Base-by-base conservation (phyloP, 2,888 invertebrate genomes). In the Crocallis elinguaria region DNA sequence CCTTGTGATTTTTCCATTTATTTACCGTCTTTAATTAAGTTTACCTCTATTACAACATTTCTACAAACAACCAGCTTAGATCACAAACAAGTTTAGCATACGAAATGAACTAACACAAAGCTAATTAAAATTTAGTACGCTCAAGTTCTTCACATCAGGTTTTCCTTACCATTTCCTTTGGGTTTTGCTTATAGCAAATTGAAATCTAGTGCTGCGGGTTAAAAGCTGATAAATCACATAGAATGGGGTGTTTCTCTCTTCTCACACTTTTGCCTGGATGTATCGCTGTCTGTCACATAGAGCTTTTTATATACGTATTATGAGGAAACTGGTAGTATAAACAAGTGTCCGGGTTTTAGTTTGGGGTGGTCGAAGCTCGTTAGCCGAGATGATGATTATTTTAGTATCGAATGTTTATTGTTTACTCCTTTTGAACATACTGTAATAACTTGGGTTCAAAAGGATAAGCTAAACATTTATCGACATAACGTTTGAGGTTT, bases 231-330 rank as follows among this genome's bases (percentile, higher is more conserved):
- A 36, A 42, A 49, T 30, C 30, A 23, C 7, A 25, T 19, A 29
- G 36, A 27, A 41, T 37, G 16, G 17, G 16, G 43, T 38, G 43
- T 23, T 36, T 37, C 16, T 38, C 37, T 27, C 27, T 7, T 21
- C 25, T 38, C 37, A 37, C 49, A 27, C 41, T 35, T 29, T 37
- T 5, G 14, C 11, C 12, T 11, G 32, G n/a, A 51, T 38, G 33
- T 35, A 45, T 45, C 0, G 17, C 16, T 29, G 35, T 41, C 45
- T 46, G 52, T 46, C 35, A 35, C 29, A 14, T 19, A 30, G 17
- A 9, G 17, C 41, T 27, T 36, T 48, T 53, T 48, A 53, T 53
- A 25, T 41, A 25, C 14, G 23, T 48, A 48, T 53, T 48, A 53
- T 19, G 46, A 46, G 46, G 42, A 17, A 11, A 13, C 23, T 9